Conservation (phyloP, 2,797 vertebrate species). For the Hippocampus kuda region DNA sequence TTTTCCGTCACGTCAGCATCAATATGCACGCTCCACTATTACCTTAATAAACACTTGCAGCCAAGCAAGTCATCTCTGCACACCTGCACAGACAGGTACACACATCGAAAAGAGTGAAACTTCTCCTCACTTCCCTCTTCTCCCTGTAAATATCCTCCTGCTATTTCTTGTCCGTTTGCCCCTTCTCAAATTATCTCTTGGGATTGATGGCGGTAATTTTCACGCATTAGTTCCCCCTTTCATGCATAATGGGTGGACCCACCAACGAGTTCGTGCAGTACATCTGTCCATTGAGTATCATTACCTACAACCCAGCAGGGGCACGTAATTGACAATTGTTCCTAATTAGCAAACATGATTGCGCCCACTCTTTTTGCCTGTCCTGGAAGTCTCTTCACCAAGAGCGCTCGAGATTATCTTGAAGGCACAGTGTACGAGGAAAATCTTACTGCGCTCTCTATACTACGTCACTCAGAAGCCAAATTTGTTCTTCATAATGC, state of each 20-base stretch:
- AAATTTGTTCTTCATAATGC: background rate
- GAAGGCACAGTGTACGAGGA: background rate
- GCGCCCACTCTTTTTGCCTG: constrained; percentile 23
- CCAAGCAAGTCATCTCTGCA: constrained; percentile 26
- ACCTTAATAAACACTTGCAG: constrained; percentile 40
- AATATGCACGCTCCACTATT: constrained; percentile 36
- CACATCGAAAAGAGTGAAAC: constrained; percentile 6
- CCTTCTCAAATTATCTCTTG: constrained; percentile 60
- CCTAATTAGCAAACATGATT: constrained; percentile 58
- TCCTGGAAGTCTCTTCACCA: background rate
- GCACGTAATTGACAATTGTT: constrained; percentile 52
- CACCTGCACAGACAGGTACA: constrained; percentile 1
- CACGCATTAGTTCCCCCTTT: constrained; percentile 66
- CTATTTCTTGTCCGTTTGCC: constrained; percentile 38
- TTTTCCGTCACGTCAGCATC: constrained; percentile 35
- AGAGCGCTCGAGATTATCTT: background rate
- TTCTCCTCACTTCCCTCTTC: constrained; percentile 22
- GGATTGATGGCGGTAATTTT: constrained; percentile 74
- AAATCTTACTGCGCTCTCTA: background rate
- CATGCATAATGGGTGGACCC: constrained; percentile 72
- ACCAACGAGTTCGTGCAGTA: constrained; percentile 66
- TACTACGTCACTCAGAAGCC: background rate
- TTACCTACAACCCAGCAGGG: constrained; percentile 66
- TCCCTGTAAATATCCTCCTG: constrained; percentile 15
- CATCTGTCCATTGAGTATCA: constrained; percentile 66